Evolutionary conservation across 23 tunicate species (phyloP), one percentile per base, ranked within the genome.

Genomic region (Trididemnum miniatum): DNA sequence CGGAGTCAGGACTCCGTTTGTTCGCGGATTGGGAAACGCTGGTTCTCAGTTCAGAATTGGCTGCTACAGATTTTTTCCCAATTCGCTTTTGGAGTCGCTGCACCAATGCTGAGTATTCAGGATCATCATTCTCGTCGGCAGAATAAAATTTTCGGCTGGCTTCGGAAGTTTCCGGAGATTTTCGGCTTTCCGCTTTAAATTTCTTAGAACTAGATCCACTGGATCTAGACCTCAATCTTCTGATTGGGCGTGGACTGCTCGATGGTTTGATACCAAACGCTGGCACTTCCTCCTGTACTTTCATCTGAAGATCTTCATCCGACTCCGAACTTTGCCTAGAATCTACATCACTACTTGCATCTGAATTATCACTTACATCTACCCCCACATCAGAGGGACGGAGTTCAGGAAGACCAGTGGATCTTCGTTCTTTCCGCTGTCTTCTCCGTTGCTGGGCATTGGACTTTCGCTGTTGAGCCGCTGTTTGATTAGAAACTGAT

Each of bases 391-490:
- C 84, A 32, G 78, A 72, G 32, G 96, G 87, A 34, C 71, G 82
- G 0, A 82, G 76, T 22, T 81, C 97, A 0, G 97, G 87, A 23
- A 91, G 81, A 0, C 90, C 90, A 23, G 97, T 85, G 36, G 97
- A 85, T 54, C 90, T 31, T 9, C 97, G 83, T 35, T 78, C 89
- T 32, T 84, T 90, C 20, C 97, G 83, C 67, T 81, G 80, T 35
- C 90, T 72, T 62, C 97, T 51, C 30, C 90, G 85, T 76, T 76
- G 83, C 77, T 85, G 97, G 29, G 95, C 95, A 28, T 86, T 86
- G 2, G 86, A 75, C 59, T 81, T 81, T 31, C 83, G 77, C 34
- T 73, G 79, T n/a, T n/a, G n/a, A n/a, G 27, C 29, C 20, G 26
- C 67, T 25, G 67, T 12, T 32, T 67, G 75, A 67, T 32, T 33